Evolutionary conservation across 1,140 invertebrate species (phyloP).

Genomic region (Drosophila pallidifrons): DNA sequence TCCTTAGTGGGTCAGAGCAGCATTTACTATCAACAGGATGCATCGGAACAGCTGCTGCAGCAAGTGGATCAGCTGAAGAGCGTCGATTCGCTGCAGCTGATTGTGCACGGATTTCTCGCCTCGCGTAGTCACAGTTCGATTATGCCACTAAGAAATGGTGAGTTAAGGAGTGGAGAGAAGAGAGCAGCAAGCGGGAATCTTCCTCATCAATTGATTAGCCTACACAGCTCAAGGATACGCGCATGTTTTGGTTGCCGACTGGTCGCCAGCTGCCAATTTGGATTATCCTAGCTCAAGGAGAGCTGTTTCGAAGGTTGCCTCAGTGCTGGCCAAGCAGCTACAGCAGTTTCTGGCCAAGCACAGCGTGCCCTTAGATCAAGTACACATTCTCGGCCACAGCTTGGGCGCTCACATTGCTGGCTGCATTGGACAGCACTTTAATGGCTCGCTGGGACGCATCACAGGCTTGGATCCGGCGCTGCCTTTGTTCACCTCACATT

Average conservation of each 20-base stretch:
- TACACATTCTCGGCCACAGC: slow-evolving; percentile 88
- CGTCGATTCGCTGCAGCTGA: slow-evolving; percentile 63
- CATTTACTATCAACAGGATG: slow-evolving; percentile 67
- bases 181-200: too few relatives aligned
- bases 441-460: slow-evolving; percentile 85
- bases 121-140: slow-evolving; percentile 72
- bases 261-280: slow-evolving; percentile 68
- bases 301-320: slow-evolving; percentile 53
- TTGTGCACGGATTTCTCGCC: slow-evolving; percentile 75
- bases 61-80: slow-evolving; percentile 41
- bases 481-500: slow-evolving; percentile 86
- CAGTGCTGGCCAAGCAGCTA: slow-evolving; percentile 53
- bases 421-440: slow-evolving; percentile 86
- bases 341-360: slow-evolving; percentile 61
- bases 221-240: slow-evolving; percentile 67
- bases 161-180: background rate
- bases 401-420: slow-evolving; percentile 87
- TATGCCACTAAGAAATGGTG: slow-evolving; percentile 71
- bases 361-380: slow-evolving; percentile 67
- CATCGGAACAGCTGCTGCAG: slow-evolving; percentile 33
- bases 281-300: slow-evolving; percentile 67
- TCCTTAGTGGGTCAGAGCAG: slow-evolving; percentile 50
- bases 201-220: slow-evolving; percentile 36
- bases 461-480: slow-evolving; percentile 88
- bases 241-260: slow-evolving; percentile 74